Evolutionary conservation across 2,888 invertebrate genomes (phyloP), one percentile per base, ranked within the genome.

Genomic region (Drosophila engyochracea): DNA sequence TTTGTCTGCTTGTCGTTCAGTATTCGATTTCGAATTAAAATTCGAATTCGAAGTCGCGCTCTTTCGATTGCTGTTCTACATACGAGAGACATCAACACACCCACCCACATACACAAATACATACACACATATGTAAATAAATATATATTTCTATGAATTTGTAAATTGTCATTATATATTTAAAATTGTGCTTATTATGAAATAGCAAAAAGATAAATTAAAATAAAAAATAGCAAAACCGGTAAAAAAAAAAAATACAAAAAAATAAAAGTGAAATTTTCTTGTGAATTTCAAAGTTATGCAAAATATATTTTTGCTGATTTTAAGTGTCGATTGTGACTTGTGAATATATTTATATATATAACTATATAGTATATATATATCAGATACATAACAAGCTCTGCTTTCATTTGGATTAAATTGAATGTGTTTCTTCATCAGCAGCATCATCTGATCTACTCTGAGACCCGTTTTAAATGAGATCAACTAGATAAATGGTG

Each of bases 401-500:
- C 10, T 19, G 55, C 39, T 57, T 57, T 57, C 57, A 39, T 57
- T 57, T n/a, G 57, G 57, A 57, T 57, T 57, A 39, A 57, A 57
- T 57, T 55, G 28, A 57, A 39, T 57, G 57, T 39, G 57, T 53
- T 67, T 67, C 58, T 60, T 60, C 53, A n/a, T 10, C 41, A n/a
- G 19, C 41, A 28, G n/a, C 30, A 22, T 9, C 57, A 62, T 52
- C 64, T 68, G 69, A 35, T 59, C 68, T 51, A 70, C 74, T 68
- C 73, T 70, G 74, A 75, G 83, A 85, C 76, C 68, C 70, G 75
- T 69, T 83, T 77, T 90, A 64, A 90, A 86, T 81, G 90, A 90
- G 79, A 87, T 83, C 81, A 83, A 87, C 84, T 89, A 89, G 90
- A 90, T 91, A 90, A 90, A 91, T 90, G 90, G 91, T 90, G 83